phyloP scores from a whole-genome alignment of 2,888 invertebrate genomes.

The Gisinianus flammeolus region DNA sequence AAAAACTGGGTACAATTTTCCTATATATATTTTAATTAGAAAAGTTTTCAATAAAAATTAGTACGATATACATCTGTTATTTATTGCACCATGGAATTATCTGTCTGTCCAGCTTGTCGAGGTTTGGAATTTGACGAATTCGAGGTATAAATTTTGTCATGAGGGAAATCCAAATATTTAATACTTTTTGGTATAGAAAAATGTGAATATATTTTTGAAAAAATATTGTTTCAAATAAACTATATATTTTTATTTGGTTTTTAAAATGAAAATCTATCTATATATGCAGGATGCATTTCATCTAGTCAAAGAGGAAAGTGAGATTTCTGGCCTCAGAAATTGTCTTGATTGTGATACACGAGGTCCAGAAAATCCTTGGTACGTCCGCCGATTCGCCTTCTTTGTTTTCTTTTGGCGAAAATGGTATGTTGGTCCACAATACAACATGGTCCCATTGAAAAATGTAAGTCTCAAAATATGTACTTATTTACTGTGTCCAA shows the following conservation, averaged over 20 bases:
- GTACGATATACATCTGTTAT: too few species aligned
- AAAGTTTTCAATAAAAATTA: too few species aligned
- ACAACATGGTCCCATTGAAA: constrained; percentile 19
- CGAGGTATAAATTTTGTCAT: neutral
- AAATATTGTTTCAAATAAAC: too few species aligned
- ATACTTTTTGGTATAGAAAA: too few species aligned
- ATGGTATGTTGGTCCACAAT: constrained; percentile 49
- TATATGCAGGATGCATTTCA: neutral
- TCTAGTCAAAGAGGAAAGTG: constrained; percentile 31
- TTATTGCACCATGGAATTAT: too few species aligned
- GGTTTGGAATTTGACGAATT: neutral
- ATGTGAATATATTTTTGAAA: too few species aligned
- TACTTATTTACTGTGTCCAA: neutral
- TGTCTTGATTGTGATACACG: constrained; percentile 55
- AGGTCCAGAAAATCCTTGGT: constrained; percentile 56
- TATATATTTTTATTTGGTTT: too few species aligned
- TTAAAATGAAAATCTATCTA: too few species aligned
- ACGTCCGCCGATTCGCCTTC: constrained; percentile 53
- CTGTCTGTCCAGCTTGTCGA: neutral
- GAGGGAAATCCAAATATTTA: too few species aligned
- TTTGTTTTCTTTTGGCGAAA: constrained; percentile 58
- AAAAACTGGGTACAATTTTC: too few species aligned
- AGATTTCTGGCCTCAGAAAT: constrained; percentile 46
- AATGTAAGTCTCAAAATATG: constrained; percentile 22
- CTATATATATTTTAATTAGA: too few species aligned